Conservation (phyloP, 2,888 invertebrate genomes). For the Osmoderma eremita region DNA sequence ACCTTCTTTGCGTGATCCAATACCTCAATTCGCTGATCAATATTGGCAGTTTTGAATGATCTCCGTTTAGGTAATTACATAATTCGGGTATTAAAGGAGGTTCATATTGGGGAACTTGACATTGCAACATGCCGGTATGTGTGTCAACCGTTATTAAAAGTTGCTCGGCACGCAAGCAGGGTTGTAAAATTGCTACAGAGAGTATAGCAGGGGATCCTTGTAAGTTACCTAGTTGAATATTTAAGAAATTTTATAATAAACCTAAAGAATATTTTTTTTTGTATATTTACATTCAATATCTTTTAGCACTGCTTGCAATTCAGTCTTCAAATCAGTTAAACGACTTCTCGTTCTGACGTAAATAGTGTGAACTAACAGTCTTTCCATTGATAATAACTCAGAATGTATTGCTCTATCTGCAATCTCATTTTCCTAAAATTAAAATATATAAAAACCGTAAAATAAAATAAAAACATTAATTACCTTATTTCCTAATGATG, state of each 20-base stretch:
- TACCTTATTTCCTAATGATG: slow-evolving; percentile 75
- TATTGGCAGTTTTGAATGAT: slow-evolving; percentile 73
- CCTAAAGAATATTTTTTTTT: too few species aligned
- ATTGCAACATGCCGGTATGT: slow-evolving; percentile 90
- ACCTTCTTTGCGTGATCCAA: slow-evolving; percentile 92
- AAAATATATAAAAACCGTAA: slow-evolving; percentile 3
- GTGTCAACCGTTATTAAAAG: slow-evolving; percentile 93
- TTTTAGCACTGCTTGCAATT: slow-evolving; percentile 76
- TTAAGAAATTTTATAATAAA: too few species aligned
- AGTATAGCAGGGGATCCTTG: slow-evolving; percentile 93
- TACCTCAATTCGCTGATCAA: slow-evolving; percentile 77
- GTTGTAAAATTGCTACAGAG: slow-evolving; percentile 88
- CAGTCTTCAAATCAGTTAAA: slow-evolving; percentile 82
- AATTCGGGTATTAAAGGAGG: slow-evolving; percentile 84
- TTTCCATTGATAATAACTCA: slow-evolving; percentile 94
- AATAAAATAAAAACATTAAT: neutral
- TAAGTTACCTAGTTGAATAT: slow-evolving; percentile 75
- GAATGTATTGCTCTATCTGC: slow-evolving; percentile 84
- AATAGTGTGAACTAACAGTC: slow-evolving; percentile 92
- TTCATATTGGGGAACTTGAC: slow-evolving; percentile 92
- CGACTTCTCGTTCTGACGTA: slow-evolving; percentile 90
- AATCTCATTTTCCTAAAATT: slow-evolving; percentile 70
- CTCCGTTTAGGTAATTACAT: slow-evolving; percentile 81
- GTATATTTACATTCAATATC: slow-evolving; percentile 77
- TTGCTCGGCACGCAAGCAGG: slow-evolving; percentile 91